Base-by-base conservation (phyloP, 2,113 vertebrate species). In the Neogale vison region DNA sequence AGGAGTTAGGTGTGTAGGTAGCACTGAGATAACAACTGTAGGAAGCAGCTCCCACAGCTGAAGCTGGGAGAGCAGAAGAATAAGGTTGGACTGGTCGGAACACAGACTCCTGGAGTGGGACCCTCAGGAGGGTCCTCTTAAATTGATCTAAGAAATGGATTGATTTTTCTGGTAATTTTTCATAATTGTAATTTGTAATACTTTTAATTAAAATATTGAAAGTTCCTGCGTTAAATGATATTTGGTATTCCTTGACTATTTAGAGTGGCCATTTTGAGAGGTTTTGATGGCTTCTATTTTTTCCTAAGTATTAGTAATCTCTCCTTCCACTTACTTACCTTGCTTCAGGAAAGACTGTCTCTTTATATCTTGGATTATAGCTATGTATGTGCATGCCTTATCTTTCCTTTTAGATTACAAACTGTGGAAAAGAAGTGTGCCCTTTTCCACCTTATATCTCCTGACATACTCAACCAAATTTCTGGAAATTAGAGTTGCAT, bases 111-210 rank as follows among this genome's bases (percentile, higher is more conserved):
- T 80, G 45, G 10, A 34, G 10, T 15, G 26, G 24, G 4, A 18
- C 31, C 31, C 14, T 65, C 6, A 0, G 61, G 26, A 31, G 29
- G 26, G 26, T 63, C 61, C 65, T 67, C 45, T 45, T 26, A 26
- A 61, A 61, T 31, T 65, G 63, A 65, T 34, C 13, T 34, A 65
- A 65, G 31, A 65, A 31, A 65, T 17, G 14, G 6, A 34, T 67
- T 67, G 63, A 67, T 34, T 67, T 67, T 31, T 67, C 34, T 17
- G 14, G 31, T 67, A 17, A 67, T 67, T 36, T 36, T 69, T 88
- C 17, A 61, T 1, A 76, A 31, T 87, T 97, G 55, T 52, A 90
- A 89, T 94, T 96, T 93, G 45, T 94, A 74, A 77, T 93, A 55
- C 42, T 69, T 65, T 21, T 96, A 65, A 59, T 80, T 47, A 80